Evolutionary conservation across 2,797 vertebrate species (phyloP), one percentile per base, ranked within the genome.

Genomic region (Phaenicophaeus curvirostris): DNA sequence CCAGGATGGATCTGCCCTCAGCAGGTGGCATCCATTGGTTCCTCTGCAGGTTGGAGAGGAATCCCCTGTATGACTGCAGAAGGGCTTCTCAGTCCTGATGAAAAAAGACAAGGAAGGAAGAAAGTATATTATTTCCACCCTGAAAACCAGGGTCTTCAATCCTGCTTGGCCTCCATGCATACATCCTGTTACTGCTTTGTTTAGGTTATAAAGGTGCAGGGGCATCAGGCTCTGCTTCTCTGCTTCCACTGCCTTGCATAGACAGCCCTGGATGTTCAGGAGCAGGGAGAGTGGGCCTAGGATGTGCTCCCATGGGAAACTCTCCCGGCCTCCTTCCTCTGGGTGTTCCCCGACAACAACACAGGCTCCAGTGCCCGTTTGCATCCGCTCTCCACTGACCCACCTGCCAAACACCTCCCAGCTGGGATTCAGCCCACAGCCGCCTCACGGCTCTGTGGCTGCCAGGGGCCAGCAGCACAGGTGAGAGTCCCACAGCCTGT

Each of bases 371-470:
- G 48, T 9, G 67, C 28, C 61, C 19, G 30, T 72, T 30, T 54
- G 59, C 53, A 28, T 41, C 25, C 19, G 39, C 46, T 33, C 54
- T 37, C 39, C 15, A n/a, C 33, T 42, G 37, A 10, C 20, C 15
- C 67, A 31, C 19, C 58, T 67, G 24, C 58, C 65, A 28, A 48
- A 17, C 3, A 11, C 11, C 53, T 53, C 55, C 50, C 35, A 41
- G 57, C 28, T 30, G 35, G n/a, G 41, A 17, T 39, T 14, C 42
- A 65, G n/a, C 72, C 55, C 63, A n/a, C 19, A 35, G 59, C 44
- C 14, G 1, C 57, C 77, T 58, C 6, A 1, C 28, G 61, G 16
- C 6, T 71, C 20, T 0, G 24, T 27, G 21, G n/a, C n/a, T n/a
- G 51, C 8, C 54, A 41, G 63, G n/a, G n/a, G 30, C 37, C 61